Evolutionary conservation across 1,140 invertebrate species (phyloP).

Genomic region (Cyclina sinensis): DNA sequence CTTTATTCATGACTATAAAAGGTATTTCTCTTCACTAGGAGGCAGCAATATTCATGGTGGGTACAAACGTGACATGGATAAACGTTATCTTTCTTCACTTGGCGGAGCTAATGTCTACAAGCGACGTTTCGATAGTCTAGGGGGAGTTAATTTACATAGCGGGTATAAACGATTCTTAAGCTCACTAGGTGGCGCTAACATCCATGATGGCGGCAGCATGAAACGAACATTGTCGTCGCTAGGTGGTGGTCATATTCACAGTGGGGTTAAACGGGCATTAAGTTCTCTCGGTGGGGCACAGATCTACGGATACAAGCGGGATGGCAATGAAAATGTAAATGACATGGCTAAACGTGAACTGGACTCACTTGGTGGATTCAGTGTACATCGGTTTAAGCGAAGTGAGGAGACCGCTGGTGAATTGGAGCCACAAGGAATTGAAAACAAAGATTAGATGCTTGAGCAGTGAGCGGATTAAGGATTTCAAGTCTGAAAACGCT

Average conservation of each 20-base stretch:
- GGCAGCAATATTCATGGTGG: slow-evolving; percentile 45
- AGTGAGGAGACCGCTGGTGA: not conserved
- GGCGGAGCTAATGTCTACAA: slow-evolving; percentile 45
- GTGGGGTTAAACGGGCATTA: slow-evolving; percentile 28
- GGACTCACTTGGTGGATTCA: slow-evolving; percentile 23
- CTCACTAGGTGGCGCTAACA: slow-evolving; percentile 51
- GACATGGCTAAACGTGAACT: slow-evolving; percentile 25
- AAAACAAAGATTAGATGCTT: too few species aligned
- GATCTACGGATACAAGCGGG: slow-evolving; percentile 23
- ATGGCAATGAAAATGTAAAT: not conserved
- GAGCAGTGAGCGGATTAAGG: too few species aligned
- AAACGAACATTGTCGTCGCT: slow-evolving; percentile 50
- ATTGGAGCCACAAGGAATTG: too few species aligned
- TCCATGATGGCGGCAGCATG: slow-evolving; percentile 33
- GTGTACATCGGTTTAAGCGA: slow-evolving; percentile 17
- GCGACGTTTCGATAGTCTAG: slow-evolving; percentile 20
- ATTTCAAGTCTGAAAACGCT: too few species aligned
- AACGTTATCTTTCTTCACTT: slow-evolving; percentile 19
- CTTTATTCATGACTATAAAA: slow-evolving; percentile 26
- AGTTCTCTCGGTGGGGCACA: slow-evolving; percentile 26
- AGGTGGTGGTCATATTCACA: slow-evolving; percentile 35
- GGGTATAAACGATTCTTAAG: slow-evolving; percentile 47
- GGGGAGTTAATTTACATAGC: slow-evolving; percentile 20
- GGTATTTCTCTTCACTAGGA: slow-evolving; percentile 36
- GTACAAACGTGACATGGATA: slow-evolving; percentile 14